phyloP scores from a whole-genome alignment of 2,797 vertebrate genomes.

The Helostoma temminkii region DNA sequence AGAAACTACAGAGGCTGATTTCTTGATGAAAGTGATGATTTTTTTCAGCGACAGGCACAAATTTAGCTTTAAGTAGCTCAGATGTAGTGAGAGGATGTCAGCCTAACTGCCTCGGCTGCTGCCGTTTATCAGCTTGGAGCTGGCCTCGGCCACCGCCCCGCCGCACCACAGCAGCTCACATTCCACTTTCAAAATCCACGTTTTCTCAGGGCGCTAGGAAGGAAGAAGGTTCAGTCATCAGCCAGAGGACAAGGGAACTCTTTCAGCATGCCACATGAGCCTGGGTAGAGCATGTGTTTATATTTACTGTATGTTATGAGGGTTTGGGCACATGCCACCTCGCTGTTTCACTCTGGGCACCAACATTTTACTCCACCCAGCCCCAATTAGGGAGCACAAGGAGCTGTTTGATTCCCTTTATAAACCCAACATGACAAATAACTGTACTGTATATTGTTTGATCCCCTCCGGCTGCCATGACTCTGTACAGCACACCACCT shows the following conservation, averaged over 20 bases:
- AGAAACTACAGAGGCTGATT: conserved; percentile 28
- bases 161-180: conserved; percentile 29
- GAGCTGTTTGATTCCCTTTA: conserved; percentile 78
- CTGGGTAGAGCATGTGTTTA: conserved; percentile 78
- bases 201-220: conserved; percentile 50
- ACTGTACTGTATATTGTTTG: conserved; percentile 68
- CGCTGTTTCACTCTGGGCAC: conserved; percentile 70
- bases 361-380: conserved; percentile 70
- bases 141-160: conserved; percentile 33
- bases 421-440: conserved; percentile 76
- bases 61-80: neutral
- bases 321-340: conserved; percentile 71
- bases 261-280: conserved; percentile 66
- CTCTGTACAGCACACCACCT: conserved; percentile 38
- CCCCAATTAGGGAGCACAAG: conserved; percentile 82
- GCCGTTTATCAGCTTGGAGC: conserved; percentile 13
- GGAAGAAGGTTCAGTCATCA: conserved; percentile 59
- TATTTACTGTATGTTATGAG: conserved; percentile 82
- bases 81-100: neutral
- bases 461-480: conserved; percentile 42
- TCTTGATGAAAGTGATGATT: conserved; percentile 27
- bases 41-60: conserved; percentile 25
- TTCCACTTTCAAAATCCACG: conserved; percentile 34
- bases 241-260: conserved; percentile 74
- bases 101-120: conserved; percentile 31